Percentiles rank a stretch among this genome's conserved stretches.
These are phyloP conservation scores for Brassicogethes aeneus DNA, from an alignment of 2,888 invertebrate genomes.

Conservation along the genomic window DNA sequence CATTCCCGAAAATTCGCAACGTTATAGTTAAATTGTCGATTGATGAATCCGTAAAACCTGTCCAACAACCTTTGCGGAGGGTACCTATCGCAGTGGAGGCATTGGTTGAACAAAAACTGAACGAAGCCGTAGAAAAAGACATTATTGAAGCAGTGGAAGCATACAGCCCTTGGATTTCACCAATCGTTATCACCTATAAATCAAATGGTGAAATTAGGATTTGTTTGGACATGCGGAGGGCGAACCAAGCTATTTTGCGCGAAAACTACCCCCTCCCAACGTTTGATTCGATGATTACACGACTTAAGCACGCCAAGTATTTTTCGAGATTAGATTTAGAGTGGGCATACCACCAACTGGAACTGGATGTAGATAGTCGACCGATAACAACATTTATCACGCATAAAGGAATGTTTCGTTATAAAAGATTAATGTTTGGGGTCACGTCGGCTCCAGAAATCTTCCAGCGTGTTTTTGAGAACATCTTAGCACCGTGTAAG, in stretches of 20 bases:
- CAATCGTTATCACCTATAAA: constrained; percentile 24
- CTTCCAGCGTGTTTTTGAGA: not conserved
- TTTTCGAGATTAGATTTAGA: constrained; percentile 7
- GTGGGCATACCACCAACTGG: too few relatives aligned
- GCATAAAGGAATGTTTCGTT: constrained; percentile 4
- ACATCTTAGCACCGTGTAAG: not conserved
- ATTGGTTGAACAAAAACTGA: constrained; percentile 10
- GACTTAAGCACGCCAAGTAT: not conserved
- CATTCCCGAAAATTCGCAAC: constrained; percentile 18
- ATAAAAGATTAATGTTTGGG: constrained; percentile 6
- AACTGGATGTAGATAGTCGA: constrained; percentile 3
- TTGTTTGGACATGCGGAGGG: constrained; percentile 25
- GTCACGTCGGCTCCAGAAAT: not conserved
- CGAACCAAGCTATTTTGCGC: constrained; percentile 15
- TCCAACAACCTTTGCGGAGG: constrained; percentile 17
- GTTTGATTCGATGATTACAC: not conserved
- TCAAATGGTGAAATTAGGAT: constrained; percentile 21
- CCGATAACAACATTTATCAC: constrained; percentile 7
- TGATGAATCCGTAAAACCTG: constrained; percentile 18
- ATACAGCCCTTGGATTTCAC: constrained; percentile 25
- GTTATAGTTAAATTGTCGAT: constrained; percentile 13
- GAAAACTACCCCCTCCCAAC: not conserved
- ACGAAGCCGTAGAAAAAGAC: constrained; percentile 11
- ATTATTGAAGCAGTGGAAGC: constrained; percentile 24
- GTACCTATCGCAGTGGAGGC: constrained; percentile 11